phyloP scores from a whole-genome alignment of 2,888 invertebrate genomes.

The Cephus runcator region DNA sequence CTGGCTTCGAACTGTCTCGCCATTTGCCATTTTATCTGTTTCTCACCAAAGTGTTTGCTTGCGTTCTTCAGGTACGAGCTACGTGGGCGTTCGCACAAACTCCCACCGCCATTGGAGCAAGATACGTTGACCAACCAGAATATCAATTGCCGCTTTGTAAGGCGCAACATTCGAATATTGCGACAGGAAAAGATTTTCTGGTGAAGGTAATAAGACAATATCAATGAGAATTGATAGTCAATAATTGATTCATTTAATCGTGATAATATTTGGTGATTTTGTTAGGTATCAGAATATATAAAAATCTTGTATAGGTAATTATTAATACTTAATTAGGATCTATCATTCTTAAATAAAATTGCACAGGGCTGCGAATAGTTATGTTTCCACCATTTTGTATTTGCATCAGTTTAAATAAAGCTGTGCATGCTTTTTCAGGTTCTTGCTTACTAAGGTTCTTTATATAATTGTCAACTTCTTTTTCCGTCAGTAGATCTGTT shows the following conservation, averaged over 20 bases:
- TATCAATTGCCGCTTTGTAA: not conserved
- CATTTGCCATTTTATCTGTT: conserved; percentile 28
- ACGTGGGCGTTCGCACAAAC: not conserved
- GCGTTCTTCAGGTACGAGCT: conserved; percentile 11
- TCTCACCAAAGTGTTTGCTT: conserved; percentile 12
- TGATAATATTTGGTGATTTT: not conserved
- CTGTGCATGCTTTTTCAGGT: conserved; percentile 48
- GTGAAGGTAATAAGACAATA: not conserved
- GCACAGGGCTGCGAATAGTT: conserved; percentile 47
- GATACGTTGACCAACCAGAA: not conserved
- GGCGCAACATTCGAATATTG: not conserved
- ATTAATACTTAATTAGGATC: conserved; percentile 25
- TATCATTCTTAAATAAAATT: conserved; percentile 49
- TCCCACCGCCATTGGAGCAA: not conserved
- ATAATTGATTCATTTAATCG: not conserved
- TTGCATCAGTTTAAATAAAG: conserved; percentile 42
- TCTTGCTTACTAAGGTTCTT: conserved; percentile 27
- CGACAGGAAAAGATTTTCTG: not conserved
- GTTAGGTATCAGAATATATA: not conserved
- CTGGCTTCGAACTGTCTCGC: conserved; percentile 26
- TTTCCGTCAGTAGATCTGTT: conserved; percentile 37
- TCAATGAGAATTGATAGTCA: not conserved
- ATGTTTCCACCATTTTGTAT: conserved; percentile 30
- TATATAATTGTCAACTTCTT: conserved; percentile 38
- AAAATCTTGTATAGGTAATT: conserved; percentile 1